Evolutionary conservation across 1,140 invertebrate genomes (phyloP).

Genomic region (Formica selysi): DNA sequence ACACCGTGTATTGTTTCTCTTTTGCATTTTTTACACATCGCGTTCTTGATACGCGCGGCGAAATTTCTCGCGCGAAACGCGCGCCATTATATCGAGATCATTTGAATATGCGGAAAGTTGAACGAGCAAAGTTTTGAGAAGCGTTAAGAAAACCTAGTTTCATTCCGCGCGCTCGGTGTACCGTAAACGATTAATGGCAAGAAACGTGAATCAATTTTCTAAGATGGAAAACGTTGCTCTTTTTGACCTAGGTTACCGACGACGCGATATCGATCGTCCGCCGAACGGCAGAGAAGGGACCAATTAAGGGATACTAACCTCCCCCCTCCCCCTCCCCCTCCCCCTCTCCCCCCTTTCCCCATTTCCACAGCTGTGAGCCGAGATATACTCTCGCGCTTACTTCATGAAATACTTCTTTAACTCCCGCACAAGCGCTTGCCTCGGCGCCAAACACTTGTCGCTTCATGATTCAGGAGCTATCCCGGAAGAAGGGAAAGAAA

Average conservation of each 20-base stretch:
- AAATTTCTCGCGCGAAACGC: neutral
- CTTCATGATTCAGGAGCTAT: constrained; percentile 68
- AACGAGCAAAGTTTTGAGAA: constrained; percentile 14
- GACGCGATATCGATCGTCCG: constrained; percentile 44
- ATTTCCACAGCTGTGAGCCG: constrained; percentile 59
- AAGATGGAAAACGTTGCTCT: constrained; percentile 38
- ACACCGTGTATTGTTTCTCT: neutral
- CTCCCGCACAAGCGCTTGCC: constrained; percentile 53
- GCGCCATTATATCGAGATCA: constrained; percentile 23
- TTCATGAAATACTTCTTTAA: constrained; percentile 62
- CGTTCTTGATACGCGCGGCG: neutral
- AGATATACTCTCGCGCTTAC: constrained; percentile 60
- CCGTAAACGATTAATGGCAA: constrained; percentile 46
- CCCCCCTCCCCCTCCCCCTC: neutral
- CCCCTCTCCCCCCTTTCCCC: too few relatives aligned
- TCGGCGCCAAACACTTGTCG: constrained; percentile 71
- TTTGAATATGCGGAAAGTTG: constrained; percentile 39
- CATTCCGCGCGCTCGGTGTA: constrained; percentile 34
- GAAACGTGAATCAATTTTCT: constrained; percentile 56
- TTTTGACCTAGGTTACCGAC: constrained; percentile 46
- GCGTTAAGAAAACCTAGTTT: constrained; percentile 28
- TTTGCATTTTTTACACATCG: constrained; percentile 5
- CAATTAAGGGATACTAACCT: constrained; percentile 56
- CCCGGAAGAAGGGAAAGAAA: constrained; percentile 66
- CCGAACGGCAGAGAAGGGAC: constrained; percentile 31